Percentiles rank a stretch among this genome's conserved stretches.
These are phyloP conservation scores for Thecophora atra DNA, from an alignment of 2,888 invertebrate genomes.

Conservation along the genomic window DNA sequence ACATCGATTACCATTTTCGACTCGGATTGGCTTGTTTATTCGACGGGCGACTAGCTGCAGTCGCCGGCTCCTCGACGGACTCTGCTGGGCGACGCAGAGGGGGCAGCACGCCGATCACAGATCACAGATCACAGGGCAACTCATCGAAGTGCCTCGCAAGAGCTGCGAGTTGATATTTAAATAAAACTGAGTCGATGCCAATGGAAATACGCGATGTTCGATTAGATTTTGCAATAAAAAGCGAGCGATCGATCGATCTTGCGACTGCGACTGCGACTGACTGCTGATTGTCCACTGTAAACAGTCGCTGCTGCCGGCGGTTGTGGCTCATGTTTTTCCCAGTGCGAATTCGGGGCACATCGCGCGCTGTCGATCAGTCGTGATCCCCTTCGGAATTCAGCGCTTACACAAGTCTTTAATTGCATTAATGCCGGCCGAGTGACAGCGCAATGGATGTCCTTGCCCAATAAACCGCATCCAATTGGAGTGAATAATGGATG, in stretches of 20 bases:
- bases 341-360: neutral
- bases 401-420: constrained; percentile 22
- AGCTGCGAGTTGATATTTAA: too few relatives aligned
- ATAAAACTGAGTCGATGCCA: too few relatives aligned
- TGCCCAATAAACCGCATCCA: constrained; percentile 1
- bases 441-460: constrained; percentile 29
- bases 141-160: too few relatives aligned
- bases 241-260: too few relatives aligned
- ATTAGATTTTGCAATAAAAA: too few relatives aligned
- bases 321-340: neutral
- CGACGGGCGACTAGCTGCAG: constrained; percentile 47
- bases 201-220: too few relatives aligned
- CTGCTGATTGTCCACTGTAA: neutral
- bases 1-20: constrained; percentile 32
- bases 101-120: neutral
- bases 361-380: neutral
- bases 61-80: constrained; percentile 54
- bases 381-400: neutral
- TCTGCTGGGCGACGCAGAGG: constrained; percentile 48
- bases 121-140: neutral
- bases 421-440: constrained; percentile 10
- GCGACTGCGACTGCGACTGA: too few relatives aligned
- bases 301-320: neutral
- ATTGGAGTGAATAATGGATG: constrained; percentile 43
- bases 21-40: constrained; percentile 37